Base-by-base conservation (phyloP, 2,888 invertebrate species). In the Ornithoptera priamus region DNA sequence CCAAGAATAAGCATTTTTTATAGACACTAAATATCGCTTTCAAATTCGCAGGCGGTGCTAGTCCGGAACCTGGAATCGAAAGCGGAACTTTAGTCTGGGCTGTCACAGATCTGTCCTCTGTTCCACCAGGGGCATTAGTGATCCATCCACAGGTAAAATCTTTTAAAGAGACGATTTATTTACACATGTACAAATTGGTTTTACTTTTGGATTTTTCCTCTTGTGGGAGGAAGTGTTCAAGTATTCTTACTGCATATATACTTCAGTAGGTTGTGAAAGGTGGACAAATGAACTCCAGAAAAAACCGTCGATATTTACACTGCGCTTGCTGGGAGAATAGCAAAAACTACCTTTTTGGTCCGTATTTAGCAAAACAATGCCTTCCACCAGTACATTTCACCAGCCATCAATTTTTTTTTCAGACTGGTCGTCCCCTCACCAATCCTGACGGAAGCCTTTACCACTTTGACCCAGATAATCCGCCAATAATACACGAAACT, bases 101-200 rank as follows among this genome's bases (percentile, higher is more conserved):
- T 65, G 97, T 98, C 67, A 96, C 97, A 50, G 97, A 96, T 88
- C 94, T 97, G 86, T 94, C 96, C 59, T 95, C 95, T 75, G 97
- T 98, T 72, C 98, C 98, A 65, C 94, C 95, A 69, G 98, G 98
- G 72, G 97, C 97, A 77, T 93, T 98, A 78, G 96, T 98, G 78
- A 97, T 98, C 85, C 97, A 98, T 86, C 98, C 98, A 36, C 94
- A 94, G 92, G 95, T 95, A 18, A 57, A 53, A 18, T 53, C 1
- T 50, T 50, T 50, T 50, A 17, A 15, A 5, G 17, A 5, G 12
- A 50, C 15, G 2, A 17, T 18, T 50, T 50, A 50, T 10, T 46
- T 46, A 46, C 46, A 46, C 15, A 12, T 15, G 12, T 46, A 46
- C 15, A 46, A 46, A 46, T 46, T 46, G 46, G 10, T 46, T 10